These are phyloP conservation scores for Nyctibius bracteatus DNA, from an alignment of 2,113 vertebrate species.

Conservation along the genomic window DNA sequence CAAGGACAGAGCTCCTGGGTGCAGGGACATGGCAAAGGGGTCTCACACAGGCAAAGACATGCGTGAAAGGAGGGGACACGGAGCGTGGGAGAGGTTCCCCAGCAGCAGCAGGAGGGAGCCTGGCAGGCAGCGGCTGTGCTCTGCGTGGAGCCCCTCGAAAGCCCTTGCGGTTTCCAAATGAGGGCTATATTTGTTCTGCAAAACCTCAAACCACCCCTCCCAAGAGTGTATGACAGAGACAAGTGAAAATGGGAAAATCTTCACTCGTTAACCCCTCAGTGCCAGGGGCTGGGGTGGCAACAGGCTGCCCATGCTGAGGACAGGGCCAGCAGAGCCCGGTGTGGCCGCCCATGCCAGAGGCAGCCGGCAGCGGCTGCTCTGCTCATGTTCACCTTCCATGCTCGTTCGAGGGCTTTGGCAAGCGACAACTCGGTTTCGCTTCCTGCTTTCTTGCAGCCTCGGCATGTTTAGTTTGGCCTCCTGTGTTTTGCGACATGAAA, in stretches of 20 bases:
- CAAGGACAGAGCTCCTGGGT: not conserved
- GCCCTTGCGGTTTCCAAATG: not conserved
- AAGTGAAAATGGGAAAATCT: not conserved
- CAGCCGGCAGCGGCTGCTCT: not conserved
- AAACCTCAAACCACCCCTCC: not conserved
- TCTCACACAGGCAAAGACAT: not conserved
- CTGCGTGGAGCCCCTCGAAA: not conserved
- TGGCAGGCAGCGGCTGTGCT: not conserved
- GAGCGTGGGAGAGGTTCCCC: not conserved
- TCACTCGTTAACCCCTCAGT: accelerated
- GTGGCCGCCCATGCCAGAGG: accelerated
- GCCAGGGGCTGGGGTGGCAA: not conserved
- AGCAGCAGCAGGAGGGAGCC: not conserved
- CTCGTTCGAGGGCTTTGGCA: not conserved
- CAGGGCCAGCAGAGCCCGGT: not conserved
- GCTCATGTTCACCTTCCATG: not conserved
- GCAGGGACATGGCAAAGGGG: accelerated
- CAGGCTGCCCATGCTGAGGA: accelerated
- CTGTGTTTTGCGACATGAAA: not conserved
- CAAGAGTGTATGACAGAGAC: not conserved
- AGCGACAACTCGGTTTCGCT: not conserved
- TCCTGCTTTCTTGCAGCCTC: conserved; percentile 41
- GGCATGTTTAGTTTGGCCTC: not conserved
- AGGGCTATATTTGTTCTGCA: not conserved
- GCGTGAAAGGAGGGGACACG: not conserved